These are phyloP conservation scores for Calidris pygmaea DNA, from an alignment of 2,113 vertebrate species.

Conservation along the genomic window DNA sequence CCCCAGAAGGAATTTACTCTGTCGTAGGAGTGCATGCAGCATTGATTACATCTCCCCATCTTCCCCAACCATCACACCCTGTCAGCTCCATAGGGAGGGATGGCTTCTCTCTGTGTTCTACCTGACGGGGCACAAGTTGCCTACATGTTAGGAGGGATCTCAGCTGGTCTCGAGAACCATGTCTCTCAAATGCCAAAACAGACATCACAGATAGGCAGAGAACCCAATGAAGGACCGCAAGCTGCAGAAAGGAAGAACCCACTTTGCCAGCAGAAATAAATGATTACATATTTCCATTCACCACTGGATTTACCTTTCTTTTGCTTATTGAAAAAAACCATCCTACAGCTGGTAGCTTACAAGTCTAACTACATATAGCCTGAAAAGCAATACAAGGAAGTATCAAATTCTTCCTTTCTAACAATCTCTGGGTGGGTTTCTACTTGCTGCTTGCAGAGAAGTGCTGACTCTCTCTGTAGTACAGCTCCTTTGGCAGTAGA, in stretches of 20 bases:
- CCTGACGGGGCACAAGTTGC: rapidly evolving
- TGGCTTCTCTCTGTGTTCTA: background rate
- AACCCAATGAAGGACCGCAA: background rate
- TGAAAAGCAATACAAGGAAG: background rate
- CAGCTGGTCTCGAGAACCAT: background rate
- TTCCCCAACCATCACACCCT: background rate
- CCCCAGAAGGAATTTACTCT: background rate
- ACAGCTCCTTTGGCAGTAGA: constrained; percentile 74
- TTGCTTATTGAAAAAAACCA: background rate
- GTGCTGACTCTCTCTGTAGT: constrained; percentile 39
- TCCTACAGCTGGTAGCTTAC: background rate
- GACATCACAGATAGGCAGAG: background rate
- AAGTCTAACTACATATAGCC: background rate
- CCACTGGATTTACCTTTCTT: background rate
- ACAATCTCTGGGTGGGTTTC: constrained; percentile 9
- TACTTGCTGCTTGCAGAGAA: background rate
- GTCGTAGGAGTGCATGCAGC: rapidly evolving
- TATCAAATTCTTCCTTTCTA: background rate
- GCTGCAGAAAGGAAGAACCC: background rate
- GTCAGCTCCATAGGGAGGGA: rapidly evolving
- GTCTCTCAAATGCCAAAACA: background rate
- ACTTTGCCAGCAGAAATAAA: background rate
- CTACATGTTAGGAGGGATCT: rapidly evolving
- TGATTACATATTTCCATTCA: background rate
- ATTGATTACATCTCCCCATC: background rate